Percentiles rank a stretch among this genome's conserved stretches.
Evolutionary conservation across 2,113 vertebrate species (phyloP).

Genomic region (Silurus glanis): DNA sequence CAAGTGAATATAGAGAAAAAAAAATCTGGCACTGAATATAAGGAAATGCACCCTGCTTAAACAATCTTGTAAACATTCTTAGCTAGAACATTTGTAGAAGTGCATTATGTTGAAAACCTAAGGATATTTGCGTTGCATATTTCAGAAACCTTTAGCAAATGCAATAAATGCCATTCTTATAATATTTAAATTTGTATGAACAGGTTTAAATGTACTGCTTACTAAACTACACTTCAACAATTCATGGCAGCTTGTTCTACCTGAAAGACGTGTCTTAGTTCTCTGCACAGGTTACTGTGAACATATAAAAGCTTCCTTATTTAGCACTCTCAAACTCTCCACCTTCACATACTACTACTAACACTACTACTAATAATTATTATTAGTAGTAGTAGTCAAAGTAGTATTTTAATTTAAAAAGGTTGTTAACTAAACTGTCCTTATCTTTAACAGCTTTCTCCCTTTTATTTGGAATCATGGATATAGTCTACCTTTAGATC

Average conservation of each 20-base stretch:
- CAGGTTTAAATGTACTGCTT: neutral
- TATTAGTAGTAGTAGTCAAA: too few relatives aligned
- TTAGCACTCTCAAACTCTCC: neutral
- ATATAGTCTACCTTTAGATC: neutral
- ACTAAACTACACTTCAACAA: neutral
- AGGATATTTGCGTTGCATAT: neutral
- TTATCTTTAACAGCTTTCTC: neutral
- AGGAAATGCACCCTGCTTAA: neutral
- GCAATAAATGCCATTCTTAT: neutral
- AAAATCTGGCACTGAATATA: neutral
- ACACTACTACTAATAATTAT: too few relatives aligned
- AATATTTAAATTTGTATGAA: neutral
- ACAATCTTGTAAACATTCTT: neutral
- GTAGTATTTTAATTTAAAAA: neutral
- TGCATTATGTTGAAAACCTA: neutral
- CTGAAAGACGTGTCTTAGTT: neutral
- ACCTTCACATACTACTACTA: too few relatives aligned
- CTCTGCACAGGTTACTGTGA: neutral
- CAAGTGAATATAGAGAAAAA: neutral
- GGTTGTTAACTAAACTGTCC: neutral
- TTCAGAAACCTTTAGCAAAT: neutral
- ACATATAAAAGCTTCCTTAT: neutral
- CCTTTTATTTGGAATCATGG: neutral
- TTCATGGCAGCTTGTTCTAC: conserved; percentile 14
- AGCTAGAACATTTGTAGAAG: neutral